phyloP scores from a whole-genome alignment of 2,888 invertebrate species.

The Oligia strigilis region DNA sequence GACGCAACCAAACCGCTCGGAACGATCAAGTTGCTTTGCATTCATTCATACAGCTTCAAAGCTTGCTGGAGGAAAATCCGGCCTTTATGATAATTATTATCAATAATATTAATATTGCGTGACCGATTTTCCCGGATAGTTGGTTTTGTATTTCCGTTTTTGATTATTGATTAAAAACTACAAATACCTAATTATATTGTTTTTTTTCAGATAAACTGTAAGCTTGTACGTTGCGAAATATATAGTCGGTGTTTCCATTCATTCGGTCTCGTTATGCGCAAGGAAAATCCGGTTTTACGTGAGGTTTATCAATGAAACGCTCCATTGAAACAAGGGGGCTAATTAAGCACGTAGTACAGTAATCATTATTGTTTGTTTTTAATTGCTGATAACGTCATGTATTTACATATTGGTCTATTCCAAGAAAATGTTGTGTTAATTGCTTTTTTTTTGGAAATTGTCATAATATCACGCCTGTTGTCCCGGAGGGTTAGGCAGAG shows the following conservation, averaged over 20 bases:
- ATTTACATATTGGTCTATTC: background rate
- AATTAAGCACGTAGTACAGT: slow-evolving; percentile 1
- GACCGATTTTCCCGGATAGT: slow-evolving; percentile 29
- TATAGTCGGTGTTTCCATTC: slow-evolving; percentile 20
- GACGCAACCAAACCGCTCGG: slow-evolving; percentile 62
- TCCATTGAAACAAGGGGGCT: slow-evolving; percentile 31
- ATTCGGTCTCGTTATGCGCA: slow-evolving; percentile 10
- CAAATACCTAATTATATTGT: background rate
- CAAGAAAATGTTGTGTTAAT: background rate
- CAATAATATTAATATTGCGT: slow-evolving; percentile 24
- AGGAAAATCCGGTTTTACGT: slow-evolving; percentile 46
- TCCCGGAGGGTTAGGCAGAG: background rate
- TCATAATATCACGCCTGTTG: background rate
- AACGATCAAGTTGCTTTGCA: slow-evolving; percentile 59
- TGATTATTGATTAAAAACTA: slow-evolving; percentile 1
- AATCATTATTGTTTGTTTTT: slow-evolving; percentile 10
- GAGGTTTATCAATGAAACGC: slow-evolving; percentile 49
- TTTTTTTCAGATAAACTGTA: background rate
- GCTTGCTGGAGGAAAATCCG: slow-evolving; percentile 60
- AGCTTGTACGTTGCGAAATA: background rate
- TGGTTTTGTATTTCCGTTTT: slow-evolving; percentile 28
- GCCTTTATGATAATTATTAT: slow-evolving; percentile 7
- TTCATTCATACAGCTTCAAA: slow-evolving; percentile 44
- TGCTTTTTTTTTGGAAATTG: background rate
- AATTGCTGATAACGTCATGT: background rate